These are phyloP conservation scores for Geotrupes spiniger DNA, from an alignment of 2,888 invertebrate species.

Conservation along the genomic window DNA sequence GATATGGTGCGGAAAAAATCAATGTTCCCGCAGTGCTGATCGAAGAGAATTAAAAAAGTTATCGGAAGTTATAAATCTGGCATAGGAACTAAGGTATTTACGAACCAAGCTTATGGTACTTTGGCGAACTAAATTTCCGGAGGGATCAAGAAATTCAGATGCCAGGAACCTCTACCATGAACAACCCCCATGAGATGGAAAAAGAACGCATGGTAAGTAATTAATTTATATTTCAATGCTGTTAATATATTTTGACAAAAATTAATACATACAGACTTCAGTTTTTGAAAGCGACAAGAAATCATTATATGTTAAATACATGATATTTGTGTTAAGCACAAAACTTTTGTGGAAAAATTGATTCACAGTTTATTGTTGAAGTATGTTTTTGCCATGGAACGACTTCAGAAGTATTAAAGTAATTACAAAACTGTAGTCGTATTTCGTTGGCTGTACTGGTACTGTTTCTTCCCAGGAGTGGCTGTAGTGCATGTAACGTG, in stretches of 20 bases:
- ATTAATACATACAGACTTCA: not conserved
- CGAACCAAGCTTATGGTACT: conserved; percentile 17
- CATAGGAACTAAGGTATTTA: conserved; percentile 15
- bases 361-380: conserved; percentile 3
- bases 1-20: conserved; percentile 13
- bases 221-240: not conserved
- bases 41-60: conserved; percentile 16
- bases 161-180: conserved; percentile 4
- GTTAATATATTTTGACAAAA: not conserved
- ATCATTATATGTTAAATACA: not conserved
- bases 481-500: not conserved
- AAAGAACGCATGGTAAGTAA: not conserved
- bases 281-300: not conserved
- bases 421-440: conserved; percentile 2
- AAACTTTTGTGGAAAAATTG: not conserved
- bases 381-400: conserved; percentile 1
- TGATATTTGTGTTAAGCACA: not conserved
- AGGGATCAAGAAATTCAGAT: conserved; percentile 14
- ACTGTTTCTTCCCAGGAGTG: conserved; percentile 1
- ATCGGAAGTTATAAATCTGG: conserved; percentile 13
- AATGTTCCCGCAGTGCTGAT: conserved; percentile 10
- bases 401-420: not conserved
- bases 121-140: conserved; percentile 12
- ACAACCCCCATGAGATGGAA: not conserved
- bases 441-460: conserved; percentile 2